Base-by-base conservation (phyloP, 2,888 invertebrate genomes). In the Ctenicera cuprea region DNA sequence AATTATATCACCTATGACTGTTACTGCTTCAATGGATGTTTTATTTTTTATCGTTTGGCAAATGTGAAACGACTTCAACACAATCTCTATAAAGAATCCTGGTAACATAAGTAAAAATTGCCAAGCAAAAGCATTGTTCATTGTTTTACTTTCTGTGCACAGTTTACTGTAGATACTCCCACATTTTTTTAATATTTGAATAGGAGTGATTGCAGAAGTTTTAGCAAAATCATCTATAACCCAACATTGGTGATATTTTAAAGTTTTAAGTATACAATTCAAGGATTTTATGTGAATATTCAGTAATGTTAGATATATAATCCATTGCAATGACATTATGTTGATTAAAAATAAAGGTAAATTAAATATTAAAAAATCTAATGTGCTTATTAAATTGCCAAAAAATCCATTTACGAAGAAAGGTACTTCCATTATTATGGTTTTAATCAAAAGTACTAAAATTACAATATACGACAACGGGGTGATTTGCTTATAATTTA, bases 81-180 rank as follows among this genome's bases (percentile, higher is more conserved):
- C 45, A 38, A 65, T 71, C 33, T 64, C 57, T 8, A 71, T 37
- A 48, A 65, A 71, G 22, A 71, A 30, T 22, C 14, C 45, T 11
- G 71, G 71, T 20, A 71, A n/a, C 4, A 64, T 37, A 5, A 65
- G 1, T 9, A 71, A 7, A 26, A 71, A 64, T 33, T 65, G 71
- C 65, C 57, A 65, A n/a, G 59, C 18, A 26, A 65, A 71, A 0
- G 59, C 54, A 16, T 65, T 16, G 20, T 57, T 71, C 14, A 71
- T 33, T 26, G n/a, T 8, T 37, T 20, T 43, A 18, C 41, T 37
- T 20, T 43, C 30, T 0, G 4, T 16, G 26, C 22, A 65, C 20
- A 71, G 20, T 37, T 48, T 43, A 9, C 45, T 12, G 26, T 71
- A 65, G 1, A 71, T 57, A n/a, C 30, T 30, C 38, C 37, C 43